These are phyloP conservation scores for Stenodema calcarata DNA, from an alignment of 2,888 invertebrate genomes.

Conservation along the genomic window DNA sequence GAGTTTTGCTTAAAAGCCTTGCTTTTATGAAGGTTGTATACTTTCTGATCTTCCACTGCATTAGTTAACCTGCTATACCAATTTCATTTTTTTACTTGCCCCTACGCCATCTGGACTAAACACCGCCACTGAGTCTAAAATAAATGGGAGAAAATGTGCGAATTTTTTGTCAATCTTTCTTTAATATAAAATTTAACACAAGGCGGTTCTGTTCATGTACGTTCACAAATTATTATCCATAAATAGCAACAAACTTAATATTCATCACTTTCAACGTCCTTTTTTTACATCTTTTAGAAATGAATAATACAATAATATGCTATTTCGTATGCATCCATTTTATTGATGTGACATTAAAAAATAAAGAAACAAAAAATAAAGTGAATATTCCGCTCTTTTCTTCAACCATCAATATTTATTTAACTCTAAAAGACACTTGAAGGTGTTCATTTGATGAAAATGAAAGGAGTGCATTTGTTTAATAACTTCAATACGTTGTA, in stretches of 20 bases:
- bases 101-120: too few relatives aligned
- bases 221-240: background rate
- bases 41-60: too few relatives aligned
- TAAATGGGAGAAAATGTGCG: too few relatives aligned
- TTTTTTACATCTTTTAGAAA: background rate
- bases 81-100: too few relatives aligned
- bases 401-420: background rate
- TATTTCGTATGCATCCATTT: background rate
- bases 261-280: background rate
- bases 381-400: background rate
- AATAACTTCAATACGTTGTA: background rate
- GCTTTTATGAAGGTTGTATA: too few relatives aligned
- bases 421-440: background rate
- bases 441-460: constrained; percentile 39
- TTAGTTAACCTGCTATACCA: too few relatives aligned
- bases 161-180: background rate
- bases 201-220: constrained; percentile 26
- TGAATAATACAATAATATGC: background rate
- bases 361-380: background rate
- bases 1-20: too few relatives aligned
- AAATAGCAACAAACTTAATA: background rate
- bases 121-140: too few relatives aligned
- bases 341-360: background rate
- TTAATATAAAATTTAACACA: constrained; percentile 41
- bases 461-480: background rate